These are phyloP conservation scores for Drosophila nigricruria DNA, from an alignment of 2,888 invertebrate genomes.

Conservation along the genomic window DNA sequence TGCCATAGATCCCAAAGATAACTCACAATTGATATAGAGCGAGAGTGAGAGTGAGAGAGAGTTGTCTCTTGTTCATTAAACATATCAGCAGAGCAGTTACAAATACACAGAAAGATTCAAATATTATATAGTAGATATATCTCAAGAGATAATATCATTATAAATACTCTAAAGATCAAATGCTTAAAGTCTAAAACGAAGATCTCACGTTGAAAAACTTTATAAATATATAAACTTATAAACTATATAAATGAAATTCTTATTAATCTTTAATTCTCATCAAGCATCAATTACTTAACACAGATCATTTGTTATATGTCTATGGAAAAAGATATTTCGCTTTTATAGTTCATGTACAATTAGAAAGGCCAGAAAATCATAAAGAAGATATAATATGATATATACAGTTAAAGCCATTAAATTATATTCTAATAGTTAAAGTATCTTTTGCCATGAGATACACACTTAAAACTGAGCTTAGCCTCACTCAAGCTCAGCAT, in stretches of 20 bases:
- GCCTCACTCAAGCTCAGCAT: not conserved
- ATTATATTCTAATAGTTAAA: not conserved
- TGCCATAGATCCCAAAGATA: slow-evolving; percentile 53
- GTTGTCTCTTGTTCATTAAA: not conserved
- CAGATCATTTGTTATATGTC: too few species aligned
- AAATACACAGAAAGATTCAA: not conserved
- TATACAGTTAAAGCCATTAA: not conserved
- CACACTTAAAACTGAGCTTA: not conserved
- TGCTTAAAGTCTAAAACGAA: not conserved
- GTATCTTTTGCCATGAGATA: not conserved
- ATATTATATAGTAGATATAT: not conserved
- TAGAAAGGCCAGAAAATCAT: not conserved
- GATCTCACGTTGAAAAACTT: not conserved
- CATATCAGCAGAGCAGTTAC: not conserved
- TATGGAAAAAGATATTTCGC: not conserved
- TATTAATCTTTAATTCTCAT: not conserved
- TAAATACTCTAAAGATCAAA: not conserved
- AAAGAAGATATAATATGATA: not conserved
- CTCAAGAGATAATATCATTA: not conserved
- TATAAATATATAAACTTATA: too few species aligned
- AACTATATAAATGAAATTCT: not conserved
- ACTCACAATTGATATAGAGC: not conserved
- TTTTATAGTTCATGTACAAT: not conserved
- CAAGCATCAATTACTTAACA: not conserved
- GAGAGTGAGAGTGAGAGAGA: not conserved